Percentiles rank a stretch among this genome's conserved stretches.
Conservation (phyloP, 2,797 vertebrate genomes). For the Euthynnus affinis region DNA sequence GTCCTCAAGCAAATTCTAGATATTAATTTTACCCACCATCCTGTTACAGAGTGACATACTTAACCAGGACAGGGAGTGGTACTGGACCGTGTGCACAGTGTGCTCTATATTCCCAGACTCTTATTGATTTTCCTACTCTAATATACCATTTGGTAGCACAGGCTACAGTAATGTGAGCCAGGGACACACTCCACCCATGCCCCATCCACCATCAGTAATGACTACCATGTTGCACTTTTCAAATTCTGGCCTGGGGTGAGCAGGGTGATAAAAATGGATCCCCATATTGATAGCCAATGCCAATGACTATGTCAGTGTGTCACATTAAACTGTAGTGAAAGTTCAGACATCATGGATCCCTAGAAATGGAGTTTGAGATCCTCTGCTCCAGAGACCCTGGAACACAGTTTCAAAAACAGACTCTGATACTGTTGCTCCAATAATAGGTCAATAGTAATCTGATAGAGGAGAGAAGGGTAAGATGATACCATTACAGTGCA, state of each 20-base stretch:
- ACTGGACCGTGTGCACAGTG: constrained; percentile 32
- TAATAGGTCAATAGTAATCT: constrained; percentile 66
- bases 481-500: constrained; percentile 34
- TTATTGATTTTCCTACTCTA: constrained; percentile 74
- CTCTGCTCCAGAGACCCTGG: not conserved
- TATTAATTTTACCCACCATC: not conserved
- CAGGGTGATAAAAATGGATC: constrained; percentile 47
- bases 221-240: constrained; percentile 38
- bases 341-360: constrained; percentile 25
- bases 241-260: constrained; percentile 50
- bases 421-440: constrained; percentile 16
- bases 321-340: constrained; percentile 15
- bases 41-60: constrained; percentile 11
- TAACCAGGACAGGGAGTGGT: constrained; percentile 42
- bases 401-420: constrained; percentile 15
- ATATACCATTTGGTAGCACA: constrained; percentile 63
- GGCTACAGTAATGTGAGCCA: constrained; percentile 66
- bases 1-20: not conserved
- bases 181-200: constrained; percentile 46
- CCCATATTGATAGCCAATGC: constrained; percentile 50
- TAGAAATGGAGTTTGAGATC: constrained; percentile 31
- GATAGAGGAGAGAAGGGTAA: constrained; percentile 42
- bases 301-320: constrained; percentile 56
- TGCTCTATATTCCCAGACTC: constrained; percentile 69
- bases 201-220: constrained; percentile 39